Percentiles rank a stretch among this genome's conserved stretches.
phyloP scores from a whole-genome alignment of 2,113 vertebrate species.

The Ia io region DNA sequence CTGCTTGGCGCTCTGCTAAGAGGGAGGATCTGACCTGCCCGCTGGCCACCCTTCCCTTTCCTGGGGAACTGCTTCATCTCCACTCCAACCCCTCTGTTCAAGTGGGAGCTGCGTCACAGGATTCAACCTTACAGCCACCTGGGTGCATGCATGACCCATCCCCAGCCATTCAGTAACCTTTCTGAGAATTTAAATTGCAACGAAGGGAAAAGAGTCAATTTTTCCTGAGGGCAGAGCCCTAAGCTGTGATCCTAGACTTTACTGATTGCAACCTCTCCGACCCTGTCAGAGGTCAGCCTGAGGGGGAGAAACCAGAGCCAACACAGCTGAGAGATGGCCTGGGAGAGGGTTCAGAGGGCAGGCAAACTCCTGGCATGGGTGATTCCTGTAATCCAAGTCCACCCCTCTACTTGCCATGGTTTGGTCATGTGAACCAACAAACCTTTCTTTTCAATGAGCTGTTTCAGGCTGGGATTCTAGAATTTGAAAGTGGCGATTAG shows the following conservation, averaged over 20 bases:
- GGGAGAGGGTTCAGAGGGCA: no score
- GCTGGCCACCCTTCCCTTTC: background rate
- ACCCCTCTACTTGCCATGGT: accelerated
- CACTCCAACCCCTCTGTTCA: background rate
- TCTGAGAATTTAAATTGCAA: background rate
- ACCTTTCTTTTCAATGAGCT: background rate
- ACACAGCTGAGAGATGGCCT: background rate
- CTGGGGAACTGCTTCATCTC: background rate
- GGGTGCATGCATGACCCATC: background rate
- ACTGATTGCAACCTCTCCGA: background rate
- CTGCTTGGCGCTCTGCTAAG: background rate
- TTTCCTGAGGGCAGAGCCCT: background rate
- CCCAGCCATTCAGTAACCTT: background rate
- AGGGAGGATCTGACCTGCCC: background rate
- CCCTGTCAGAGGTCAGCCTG: background rate
- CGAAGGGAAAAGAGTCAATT: background rate
- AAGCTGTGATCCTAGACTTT: no score
- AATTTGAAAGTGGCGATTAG: background rate
- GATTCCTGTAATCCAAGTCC: background rate
- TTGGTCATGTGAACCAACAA: background rate
- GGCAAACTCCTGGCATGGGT: background rate
- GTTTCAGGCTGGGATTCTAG: background rate
- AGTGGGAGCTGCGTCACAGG: background rate
- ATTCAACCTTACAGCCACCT: background rate
- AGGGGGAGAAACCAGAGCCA: background rate